A percentile compares a stretch with the other conserved stretches of the same genome.
Conservation (phyloP, 2,888 invertebrate genomes). For the Aphodius sticticus region DNA sequence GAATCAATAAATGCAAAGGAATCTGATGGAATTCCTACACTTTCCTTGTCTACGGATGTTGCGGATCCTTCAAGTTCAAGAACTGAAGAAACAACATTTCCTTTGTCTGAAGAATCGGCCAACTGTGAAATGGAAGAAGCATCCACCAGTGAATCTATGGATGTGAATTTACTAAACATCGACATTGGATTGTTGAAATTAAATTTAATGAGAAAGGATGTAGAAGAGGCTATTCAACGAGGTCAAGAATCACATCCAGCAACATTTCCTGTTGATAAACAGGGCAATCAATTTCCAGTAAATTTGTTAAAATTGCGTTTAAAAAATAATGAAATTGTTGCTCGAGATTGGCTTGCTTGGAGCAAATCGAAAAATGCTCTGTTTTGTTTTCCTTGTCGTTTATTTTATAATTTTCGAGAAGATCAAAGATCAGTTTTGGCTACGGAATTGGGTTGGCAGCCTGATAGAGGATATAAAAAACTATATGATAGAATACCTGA, state of each 20-base stretch:
- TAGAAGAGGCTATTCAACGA: conserved; percentile 4
- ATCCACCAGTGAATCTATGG: conserved; percentile 4
- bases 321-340: conserved; percentile 4
- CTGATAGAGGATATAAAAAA: conserved; percentile 4
- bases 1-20: neutral
- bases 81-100: conserved; percentile 4
- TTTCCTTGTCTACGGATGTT: neutral
- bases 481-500: neutral
- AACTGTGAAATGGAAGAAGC: conserved; percentile 4
- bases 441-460: conserved; percentile 4
- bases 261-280: conserved; percentile 4
- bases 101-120: neutral
- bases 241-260: neutral
- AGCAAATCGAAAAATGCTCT: conserved; percentile 4
- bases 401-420: neutral
- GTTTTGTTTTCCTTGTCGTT: conserved; percentile 4
- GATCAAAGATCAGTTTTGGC: conserved; percentile 4
- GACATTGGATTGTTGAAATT: neutral
- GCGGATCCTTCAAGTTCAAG: neutral
- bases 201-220: conserved; percentile 4
- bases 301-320: conserved; percentile 4
- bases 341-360: conserved; percentile 4
- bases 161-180: conserved; percentile 4
- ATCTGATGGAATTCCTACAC: conserved; percentile 4
- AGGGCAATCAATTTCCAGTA: conserved; percentile 4